phyloP scores from a whole-genome alignment of 2,113 vertebrate species.

The Motacilla tschutschensis region DNA sequence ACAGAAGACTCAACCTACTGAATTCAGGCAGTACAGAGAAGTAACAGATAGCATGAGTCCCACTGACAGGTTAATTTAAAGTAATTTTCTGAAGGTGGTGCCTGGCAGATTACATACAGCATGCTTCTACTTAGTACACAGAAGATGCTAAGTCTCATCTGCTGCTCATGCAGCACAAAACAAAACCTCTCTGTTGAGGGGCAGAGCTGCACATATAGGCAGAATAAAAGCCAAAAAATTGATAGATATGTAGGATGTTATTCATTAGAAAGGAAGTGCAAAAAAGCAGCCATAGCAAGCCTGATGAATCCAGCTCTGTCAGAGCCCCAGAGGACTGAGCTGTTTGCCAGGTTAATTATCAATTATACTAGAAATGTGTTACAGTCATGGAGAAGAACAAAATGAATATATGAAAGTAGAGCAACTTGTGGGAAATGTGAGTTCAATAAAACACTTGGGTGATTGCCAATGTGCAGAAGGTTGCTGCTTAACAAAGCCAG shows the following conservation, averaged over 20 bases:
- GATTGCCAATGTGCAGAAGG: background rate
- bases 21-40: background rate
- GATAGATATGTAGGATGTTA: background rate
- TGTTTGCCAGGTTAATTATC: slow-evolving; percentile 28
- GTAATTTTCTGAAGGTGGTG: background rate
- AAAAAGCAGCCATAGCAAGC: background rate
- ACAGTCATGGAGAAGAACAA: slow-evolving; percentile 24
- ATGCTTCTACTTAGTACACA: background rate
- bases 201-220: background rate
- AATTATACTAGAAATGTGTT: slow-evolving; percentile 3
- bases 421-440: slow-evolving; percentile 29
- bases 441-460: slow-evolving; percentile 29
- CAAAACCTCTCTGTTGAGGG: background rate
- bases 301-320: background rate
- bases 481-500: slow-evolving; percentile 47
- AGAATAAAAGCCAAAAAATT: background rate
- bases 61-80: background rate
- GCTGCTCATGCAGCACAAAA: background rate
- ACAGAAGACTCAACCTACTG: background rate
- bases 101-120: background rate
- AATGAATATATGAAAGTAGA: slow-evolving; percentile 3
- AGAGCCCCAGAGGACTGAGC: background rate
- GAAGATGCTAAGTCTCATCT: background rate
- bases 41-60: background rate
- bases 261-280: background rate